Evolutionary conservation across 2,888 invertebrate species (phyloP), one percentile per base, ranked within the genome.

Genomic region (Xylophagus ater): DNA sequence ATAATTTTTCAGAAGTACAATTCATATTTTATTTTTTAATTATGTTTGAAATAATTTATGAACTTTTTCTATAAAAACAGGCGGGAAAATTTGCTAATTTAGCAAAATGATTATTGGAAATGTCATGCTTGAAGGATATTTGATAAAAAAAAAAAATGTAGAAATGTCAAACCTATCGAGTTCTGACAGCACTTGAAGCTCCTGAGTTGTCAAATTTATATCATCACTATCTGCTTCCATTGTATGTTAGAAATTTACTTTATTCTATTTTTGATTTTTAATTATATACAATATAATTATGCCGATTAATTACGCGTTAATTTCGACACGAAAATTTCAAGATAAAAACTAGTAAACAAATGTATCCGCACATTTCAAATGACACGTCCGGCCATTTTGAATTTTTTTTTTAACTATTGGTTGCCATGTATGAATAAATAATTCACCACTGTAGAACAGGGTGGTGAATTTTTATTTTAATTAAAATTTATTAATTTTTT

Each of bases 111-210:
- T n/a, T n/a, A n/a, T n/a, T n/a, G n/a, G n/a, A 30, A 21, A 19
- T 32, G 12, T 34, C 33, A 28, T 20, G 4, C 19, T 14, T 20
- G 35, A 25, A 28, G 8, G 29, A 17, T 10, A 29, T 29, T 18
- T 13, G n/a, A 12, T 12, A 31, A 12, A 5, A 26, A 8, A 26
- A 26, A 7, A 15, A n/a, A 25, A 31, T 23, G 9, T 15, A 10
- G 13, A 34, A 48, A 45, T 47, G 45, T 48, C 49, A 46, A 26
- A 85, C 88, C 88, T 87, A 72, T 89, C 87, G 63, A 88, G 74
- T 62, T 87, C 86, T 41, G 86, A 84, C 54, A 89, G 73, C 61
- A 83, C 76, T 70, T 85, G 84, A 54, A 88, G 68, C 68, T 88
- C 87, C 62, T 83, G 83, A 49, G 81, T 78, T 62, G 84, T 84